These are phyloP conservation scores for Eurypyga helias DNA, from an alignment of 2,113 vertebrate genomes.

Conservation along the genomic window DNA sequence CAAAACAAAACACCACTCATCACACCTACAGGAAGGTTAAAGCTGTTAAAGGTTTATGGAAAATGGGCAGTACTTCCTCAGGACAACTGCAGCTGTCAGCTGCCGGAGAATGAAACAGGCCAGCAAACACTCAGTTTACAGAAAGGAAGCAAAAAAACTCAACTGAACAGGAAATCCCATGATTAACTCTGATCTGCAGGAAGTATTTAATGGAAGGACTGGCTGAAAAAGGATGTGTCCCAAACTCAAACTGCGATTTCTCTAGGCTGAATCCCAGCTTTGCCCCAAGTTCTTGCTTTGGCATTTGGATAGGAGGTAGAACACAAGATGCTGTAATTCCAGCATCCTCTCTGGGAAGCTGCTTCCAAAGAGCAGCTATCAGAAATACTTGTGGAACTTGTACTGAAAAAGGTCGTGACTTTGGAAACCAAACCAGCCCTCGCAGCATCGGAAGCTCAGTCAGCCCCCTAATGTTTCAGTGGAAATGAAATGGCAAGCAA, in stretches of 20 bases:
- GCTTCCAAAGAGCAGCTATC: neutral
- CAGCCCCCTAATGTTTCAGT: neutral
- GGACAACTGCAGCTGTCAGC: neutral
- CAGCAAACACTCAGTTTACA: neutral
- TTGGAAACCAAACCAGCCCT: neutral
- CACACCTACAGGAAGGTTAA: neutral
- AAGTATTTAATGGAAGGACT: neutral
- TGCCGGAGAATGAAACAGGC: neutral
- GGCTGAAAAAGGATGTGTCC: neutral
- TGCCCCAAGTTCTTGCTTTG: neutral
- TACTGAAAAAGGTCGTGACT: neutral
- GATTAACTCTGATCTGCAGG: neutral
- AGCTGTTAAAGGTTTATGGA: neutral
- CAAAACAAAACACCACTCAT: neutral
- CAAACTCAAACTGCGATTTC: neutral
- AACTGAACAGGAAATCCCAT: neutral
- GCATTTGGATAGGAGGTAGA: neutral
- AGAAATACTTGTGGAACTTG: neutral
- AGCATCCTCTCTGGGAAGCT: neutral
- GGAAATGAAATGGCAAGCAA: neutral
- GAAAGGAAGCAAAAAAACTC: no score
- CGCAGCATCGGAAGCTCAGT: neutral
- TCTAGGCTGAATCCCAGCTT: neutral
- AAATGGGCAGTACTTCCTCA: neutral
- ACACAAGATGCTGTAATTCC: neutral